Conservation (phyloP, 64 coral and sea anemone species). For the Dendronephthya gigantea region DNA sequence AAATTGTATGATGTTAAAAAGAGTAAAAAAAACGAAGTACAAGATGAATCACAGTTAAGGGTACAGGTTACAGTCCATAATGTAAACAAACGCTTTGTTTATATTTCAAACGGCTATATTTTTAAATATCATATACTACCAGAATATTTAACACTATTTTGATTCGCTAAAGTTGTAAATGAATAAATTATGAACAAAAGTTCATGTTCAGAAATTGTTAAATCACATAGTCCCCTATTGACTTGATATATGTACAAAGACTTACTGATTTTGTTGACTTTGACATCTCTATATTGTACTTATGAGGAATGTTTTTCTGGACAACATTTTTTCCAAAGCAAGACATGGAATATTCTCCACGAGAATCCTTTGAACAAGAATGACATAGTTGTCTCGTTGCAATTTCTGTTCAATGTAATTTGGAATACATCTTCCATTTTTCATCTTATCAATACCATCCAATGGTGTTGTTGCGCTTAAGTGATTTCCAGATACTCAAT, state of each 20-base stretch:
- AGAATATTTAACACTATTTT: too few species aligned
- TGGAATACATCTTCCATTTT: slow-evolving; percentile 42
- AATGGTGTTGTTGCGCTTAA: background rate
- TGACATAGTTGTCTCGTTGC: slow-evolving; percentile 18
- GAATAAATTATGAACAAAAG: too few species aligned
- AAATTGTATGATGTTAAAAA: too few species aligned
- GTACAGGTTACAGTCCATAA: too few species aligned
- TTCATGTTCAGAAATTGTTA: too few species aligned
- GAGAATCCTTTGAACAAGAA: slow-evolving; percentile 17
- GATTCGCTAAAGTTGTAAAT: too few species aligned
- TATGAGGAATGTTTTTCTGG: slow-evolving; percentile 3
- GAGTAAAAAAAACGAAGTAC: too few species aligned
- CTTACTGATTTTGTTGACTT: background rate
- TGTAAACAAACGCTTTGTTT: too few species aligned
- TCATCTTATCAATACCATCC: background rate
- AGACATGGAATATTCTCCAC: slow-evolving; percentile 21
- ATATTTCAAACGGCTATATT: too few species aligned
- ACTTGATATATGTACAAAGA: background rate
- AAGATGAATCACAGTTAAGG: too few species aligned
- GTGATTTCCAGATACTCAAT: background rate
- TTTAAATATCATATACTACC: too few species aligned
- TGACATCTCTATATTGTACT: slow-evolving; percentile 8
- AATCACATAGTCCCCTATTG: too few species aligned
- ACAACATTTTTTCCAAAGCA: slow-evolving; percentile 6
- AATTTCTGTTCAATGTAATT: slow-evolving; percentile 6